Base-by-base conservation (phyloP, 1,140 invertebrate species). In the Hylaeus anthracinus region DNA sequence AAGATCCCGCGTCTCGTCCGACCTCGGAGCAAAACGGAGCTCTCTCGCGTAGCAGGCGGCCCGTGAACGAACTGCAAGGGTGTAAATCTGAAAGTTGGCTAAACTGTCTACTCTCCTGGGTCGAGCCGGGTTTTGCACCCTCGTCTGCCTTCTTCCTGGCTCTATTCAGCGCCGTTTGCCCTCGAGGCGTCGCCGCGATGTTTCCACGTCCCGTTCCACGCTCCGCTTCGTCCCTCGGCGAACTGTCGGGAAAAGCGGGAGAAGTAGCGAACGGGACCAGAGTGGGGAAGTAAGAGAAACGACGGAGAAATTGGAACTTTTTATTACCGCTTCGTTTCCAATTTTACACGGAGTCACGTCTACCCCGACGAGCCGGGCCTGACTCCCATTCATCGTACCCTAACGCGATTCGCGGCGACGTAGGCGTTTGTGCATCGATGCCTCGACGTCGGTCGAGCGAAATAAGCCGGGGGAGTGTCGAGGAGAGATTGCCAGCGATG, bases 61-160 rank as follows among this genome's bases (percentile, higher is more conserved):
- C 88, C 87, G 86, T 90, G 89, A 90, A 91, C 90, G 84, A 91
- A 90, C 82, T 90, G 88, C 86, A 79, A 88, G 89, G 88, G 89
- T 90, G 90, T 91, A 91, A 91, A 91, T 91, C 90, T 90, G 88
- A 91, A 91, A 91, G 90, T 91, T 91, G 88, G 88, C 88, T 91
- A 89, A 91, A 91, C 90, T 91, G 90, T 91, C 90, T 91, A 70
- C 82, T 79, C 82, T 77, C 81, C 64, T 72, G 58, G 58, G 48
- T 56, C 72, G 74, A 85, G 61, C 53, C 72, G 65, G 85, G 84
- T 86, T 86, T 86, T 86, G 85, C 83, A 86, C 76, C 81, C 86
- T 74, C 65, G 65, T 72, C 73, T 63, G 51, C 65, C 74, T 84
- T 69, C 72, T 66, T 73, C 78, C 78, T 64, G 74, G 60, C 58